Conservation (phyloP, 2,888 invertebrate species). For the Ophion obscuratus region DNA sequence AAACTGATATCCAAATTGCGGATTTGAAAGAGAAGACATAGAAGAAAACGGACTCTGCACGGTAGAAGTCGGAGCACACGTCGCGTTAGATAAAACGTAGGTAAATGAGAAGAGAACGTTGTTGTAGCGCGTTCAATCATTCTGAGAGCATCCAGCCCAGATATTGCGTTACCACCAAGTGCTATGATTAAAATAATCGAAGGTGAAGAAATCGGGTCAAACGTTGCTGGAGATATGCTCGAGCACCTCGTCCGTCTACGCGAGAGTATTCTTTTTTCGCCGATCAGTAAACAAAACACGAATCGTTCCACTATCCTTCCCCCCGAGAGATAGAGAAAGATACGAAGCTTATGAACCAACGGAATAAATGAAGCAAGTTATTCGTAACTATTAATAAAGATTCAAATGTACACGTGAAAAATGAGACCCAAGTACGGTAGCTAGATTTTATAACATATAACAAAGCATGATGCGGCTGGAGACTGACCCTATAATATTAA, state of each 20-base stretch:
- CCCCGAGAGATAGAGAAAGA: constrained; percentile 1
- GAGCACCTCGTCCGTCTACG: constrained; percentile 16
- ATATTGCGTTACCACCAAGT: constrained; percentile 60
- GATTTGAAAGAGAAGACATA: constrained; percentile 15
- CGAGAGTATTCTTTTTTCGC: constrained; percentile 2
- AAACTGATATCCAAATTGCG: constrained; percentile 22
- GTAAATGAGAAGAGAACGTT: constrained; percentile 9
- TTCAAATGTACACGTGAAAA: constrained; percentile 63
- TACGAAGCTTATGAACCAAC: constrained; percentile 5
- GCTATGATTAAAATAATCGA: constrained; percentile 52
- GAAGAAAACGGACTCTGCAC: constrained; percentile 30
- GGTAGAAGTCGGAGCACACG: constrained; percentile 41
- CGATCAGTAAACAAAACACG: constrained; percentile 23
- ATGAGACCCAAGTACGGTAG: constrained; percentile 62
- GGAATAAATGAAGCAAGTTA: constrained; percentile 49
- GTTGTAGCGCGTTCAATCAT: constrained; percentile 40
- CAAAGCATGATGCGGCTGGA: constrained; percentile 71
- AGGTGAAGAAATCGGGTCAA: constrained; percentile 34
- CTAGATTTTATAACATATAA: constrained; percentile 74
- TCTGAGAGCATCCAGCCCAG: constrained; percentile 47
- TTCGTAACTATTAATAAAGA: constrained; percentile 59
- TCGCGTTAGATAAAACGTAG: constrained; percentile 29
- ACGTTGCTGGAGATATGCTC: constrained; percentile 46
- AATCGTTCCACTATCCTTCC: constrained; percentile 9
- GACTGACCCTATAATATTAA: constrained; percentile 67